phyloP scores from a whole-genome alignment of 2,888 invertebrate species.

The Poecilus cupreus region DNA sequence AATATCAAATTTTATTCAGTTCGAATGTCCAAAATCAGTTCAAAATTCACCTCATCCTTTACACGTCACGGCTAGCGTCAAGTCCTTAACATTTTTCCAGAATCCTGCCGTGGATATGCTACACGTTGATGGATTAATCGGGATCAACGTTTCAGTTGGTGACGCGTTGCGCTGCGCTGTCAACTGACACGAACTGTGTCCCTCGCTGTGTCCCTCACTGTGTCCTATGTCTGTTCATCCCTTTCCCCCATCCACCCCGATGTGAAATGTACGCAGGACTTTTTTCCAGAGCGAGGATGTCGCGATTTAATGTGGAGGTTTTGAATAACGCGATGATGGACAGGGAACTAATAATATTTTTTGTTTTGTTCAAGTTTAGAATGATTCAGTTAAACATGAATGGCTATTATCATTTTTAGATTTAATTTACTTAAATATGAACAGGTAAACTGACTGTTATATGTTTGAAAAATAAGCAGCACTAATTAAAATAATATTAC shows the following conservation, averaged over 20 bases:
- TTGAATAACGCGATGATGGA: not conserved
- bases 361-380: no score
- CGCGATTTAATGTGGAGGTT: not conserved
- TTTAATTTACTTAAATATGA: no score
- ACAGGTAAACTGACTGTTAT: no score
- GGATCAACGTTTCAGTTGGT: constrained; percentile 12
- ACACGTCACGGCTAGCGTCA: not conserved
- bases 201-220: not conserved
- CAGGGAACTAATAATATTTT: not conserved
- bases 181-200: constrained; percentile 26
- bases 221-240: not conserved
- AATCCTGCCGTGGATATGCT: not conserved
- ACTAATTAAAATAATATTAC: no score
- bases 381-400: no score
- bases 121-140: constrained; percentile 34
- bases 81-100: not conserved
- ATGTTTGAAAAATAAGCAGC: no score
- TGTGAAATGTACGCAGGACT: not conserved
- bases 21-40: no score
- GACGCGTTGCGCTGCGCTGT: not conserved
- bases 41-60: no score
- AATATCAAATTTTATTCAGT: no score
- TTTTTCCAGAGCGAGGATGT: not conserved
- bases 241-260: not conserved
- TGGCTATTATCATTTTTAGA: no score